Base-by-base conservation (phyloP, 2,113 vertebrate genomes). In the Phaetusa simplex region DNA sequence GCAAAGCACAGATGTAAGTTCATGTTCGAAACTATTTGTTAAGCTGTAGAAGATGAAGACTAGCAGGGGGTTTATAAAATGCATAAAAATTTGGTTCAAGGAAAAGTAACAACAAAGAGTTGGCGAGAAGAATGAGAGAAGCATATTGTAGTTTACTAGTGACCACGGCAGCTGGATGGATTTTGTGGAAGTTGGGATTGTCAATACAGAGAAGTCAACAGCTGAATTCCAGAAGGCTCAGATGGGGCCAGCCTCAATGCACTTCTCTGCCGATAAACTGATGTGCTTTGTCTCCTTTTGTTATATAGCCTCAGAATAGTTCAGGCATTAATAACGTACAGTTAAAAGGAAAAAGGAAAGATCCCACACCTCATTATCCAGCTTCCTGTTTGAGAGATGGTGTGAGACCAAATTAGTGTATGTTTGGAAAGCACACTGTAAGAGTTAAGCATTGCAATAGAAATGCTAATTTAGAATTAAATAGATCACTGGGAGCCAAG, bases 381-480 rank as follows among this genome's bases (percentile, higher is more conserved):
- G n/a, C 56, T 96, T 95, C 96, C 96, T 97, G 94, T 94, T 84
- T 5, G 50, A 64, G 83, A 80, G 52, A 5, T 27, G 49, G 83
- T 95, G 91, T 90, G 89, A 97, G 78, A 79, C 43, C 81, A 26
- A 82, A 96, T 94, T 70, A 95, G 96, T 93, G 88, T 71, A 50
- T 95, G 95, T 91, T 95, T 97, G 91, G 90, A 82, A 91, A 92
- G 80, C 64, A 45, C 52, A 11, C 53, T 55, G 23, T 13, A 84
- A 95, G 93, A 66, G 96, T 34, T 94, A 91, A 95, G 89, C 47
- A 6, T 79, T 12, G 85, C 84, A 90, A 95, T 93, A 95, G 84
- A 96, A 77, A 97, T 97, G 96, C 81, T 96, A 96, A 97, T 96
- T 78, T 18, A 45, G 93, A 93, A 95, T 87, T 93, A 94, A 96